Evolutionary conservation across 1,140 invertebrate genomes (phyloP), one percentile per base, ranked within the genome.

Genomic region (Zaprionus ghesquierei): DNA sequence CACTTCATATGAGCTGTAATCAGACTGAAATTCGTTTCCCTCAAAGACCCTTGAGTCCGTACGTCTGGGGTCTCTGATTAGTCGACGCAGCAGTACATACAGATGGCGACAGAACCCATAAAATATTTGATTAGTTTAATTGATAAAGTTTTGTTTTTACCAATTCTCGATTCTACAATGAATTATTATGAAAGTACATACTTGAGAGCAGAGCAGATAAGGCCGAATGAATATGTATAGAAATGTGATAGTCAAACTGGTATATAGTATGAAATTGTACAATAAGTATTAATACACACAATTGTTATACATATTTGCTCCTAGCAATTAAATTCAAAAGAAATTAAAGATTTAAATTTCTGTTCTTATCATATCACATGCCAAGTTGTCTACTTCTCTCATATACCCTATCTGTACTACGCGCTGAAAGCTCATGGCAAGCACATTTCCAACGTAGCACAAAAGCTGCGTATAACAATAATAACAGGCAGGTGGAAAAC

Each of bases 81-180:
- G 76, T 15, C 5, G 6, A 41, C 35, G 3, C n/a, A n/a, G n/a
- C 15, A 23, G 23, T 12, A 38, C 18, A 31, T 23, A 29, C 44
- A 15, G 33, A 18, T 1, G 9, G 8, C 44, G 50, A 13, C 46
- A 62, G 58, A 49, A 60, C 31, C 65, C 73, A 85, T 76, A 81
- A 64, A 71, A 69, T 68, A 77, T 75, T 69, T 72, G 82, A 86
- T 87, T 86, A 81, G 31, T 81, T 65, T 59, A 72, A 82, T 87
- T 86, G 82, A 86, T 85, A 85, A 85, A 59, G 64, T 20, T 51
- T 58, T 56, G 41, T 46, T 46, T 46, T 46, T 46, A 46, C 41
- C 41, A 46, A 60, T 55, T 25, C n/a, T n/a, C 49, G 65, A 27
- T 53, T 46, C 15, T 29, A 27, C 23, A 63, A 55, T 65, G 27